Conservation (phyloP, 2,797 vertebrate genomes). For the Percopsis omiscomaycus region DNA sequence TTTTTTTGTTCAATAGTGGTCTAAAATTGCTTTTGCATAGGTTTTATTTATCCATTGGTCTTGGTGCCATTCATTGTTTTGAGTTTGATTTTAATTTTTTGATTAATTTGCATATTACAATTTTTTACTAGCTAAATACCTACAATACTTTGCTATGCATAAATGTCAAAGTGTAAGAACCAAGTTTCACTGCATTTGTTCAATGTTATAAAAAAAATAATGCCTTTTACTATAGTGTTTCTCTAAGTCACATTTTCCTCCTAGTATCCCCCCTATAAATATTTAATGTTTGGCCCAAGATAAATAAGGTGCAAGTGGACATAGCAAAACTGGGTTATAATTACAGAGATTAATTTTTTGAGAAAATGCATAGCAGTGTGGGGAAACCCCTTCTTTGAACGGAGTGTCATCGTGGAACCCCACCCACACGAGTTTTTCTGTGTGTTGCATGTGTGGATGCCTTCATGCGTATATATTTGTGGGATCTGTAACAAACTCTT, state of each 20-base stretch:
- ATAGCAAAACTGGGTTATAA: conserved; percentile 31
- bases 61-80: neutral
- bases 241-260: conserved; percentile 54
- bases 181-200: neutral
- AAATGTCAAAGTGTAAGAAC: neutral
- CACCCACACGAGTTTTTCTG: conserved; percentile 38
- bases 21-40: neutral
- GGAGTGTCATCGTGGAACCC: conserved; percentile 59
- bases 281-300: conserved; percentile 5
- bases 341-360: conserved; percentile 44
- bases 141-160: neutral
- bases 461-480: conserved; percentile 7
- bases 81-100: neutral
- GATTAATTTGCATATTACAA: neutral
- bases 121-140: neutral
- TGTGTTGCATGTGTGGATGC: conserved; percentile 21
- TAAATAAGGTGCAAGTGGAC: conserved; percentile 22
- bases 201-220: no score
- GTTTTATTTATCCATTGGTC: no score
- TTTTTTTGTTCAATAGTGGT: neutral
- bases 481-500: neutral
- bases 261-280: conserved; percentile 17
- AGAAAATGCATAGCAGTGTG: conserved; percentile 29
- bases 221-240: conserved; percentile 40
- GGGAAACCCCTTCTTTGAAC: conserved; percentile 37